These are phyloP conservation scores for Danaus melanippus DNA, from an alignment of 1,140 invertebrate genomes.

Conservation along the genomic window DNA sequence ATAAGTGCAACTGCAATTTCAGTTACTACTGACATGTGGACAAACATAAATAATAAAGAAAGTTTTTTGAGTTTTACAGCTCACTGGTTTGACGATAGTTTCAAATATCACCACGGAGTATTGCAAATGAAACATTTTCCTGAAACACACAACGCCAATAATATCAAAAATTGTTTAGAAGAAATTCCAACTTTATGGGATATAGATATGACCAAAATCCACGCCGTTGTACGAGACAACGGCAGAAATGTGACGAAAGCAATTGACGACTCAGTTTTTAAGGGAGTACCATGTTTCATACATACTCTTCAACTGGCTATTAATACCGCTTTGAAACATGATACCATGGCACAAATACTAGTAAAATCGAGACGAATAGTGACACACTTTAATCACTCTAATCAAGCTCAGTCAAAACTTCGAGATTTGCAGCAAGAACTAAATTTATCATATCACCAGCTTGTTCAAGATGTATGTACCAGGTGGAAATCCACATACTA, in stretches of 20 bases:
- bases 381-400: conserved; percentile 14
- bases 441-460: no score
- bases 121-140: conserved; percentile 2
- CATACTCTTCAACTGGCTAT: conserved; percentile 2
- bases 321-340: conserved; percentile 2
- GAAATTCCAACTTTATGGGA: conserved; percentile 18
- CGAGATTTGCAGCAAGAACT: conserved; percentile 8
- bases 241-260: conserved; percentile 16
- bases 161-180: conserved; percentile 15
- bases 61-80: conserved; percentile 18
- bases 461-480: no score
- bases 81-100: conserved; percentile 15
- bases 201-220: conserved; percentile 18
- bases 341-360: conserved; percentile 1
- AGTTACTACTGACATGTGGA: conserved; percentile 5
- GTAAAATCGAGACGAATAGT: conserved; percentile 1
- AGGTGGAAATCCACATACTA: not conserved
- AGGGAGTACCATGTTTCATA: not conserved
- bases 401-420: conserved; percentile 12
- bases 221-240: conserved; percentile 13
- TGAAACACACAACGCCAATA: conserved; percentile 1
- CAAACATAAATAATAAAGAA: no score
- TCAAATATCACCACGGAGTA: conserved; percentile 11
- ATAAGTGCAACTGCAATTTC: conserved; percentile 6
- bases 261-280: conserved; percentile 5